Evolutionary conservation across 1,140 invertebrate species (phyloP).

Genomic region (Zaprionus tsacasi): DNA sequence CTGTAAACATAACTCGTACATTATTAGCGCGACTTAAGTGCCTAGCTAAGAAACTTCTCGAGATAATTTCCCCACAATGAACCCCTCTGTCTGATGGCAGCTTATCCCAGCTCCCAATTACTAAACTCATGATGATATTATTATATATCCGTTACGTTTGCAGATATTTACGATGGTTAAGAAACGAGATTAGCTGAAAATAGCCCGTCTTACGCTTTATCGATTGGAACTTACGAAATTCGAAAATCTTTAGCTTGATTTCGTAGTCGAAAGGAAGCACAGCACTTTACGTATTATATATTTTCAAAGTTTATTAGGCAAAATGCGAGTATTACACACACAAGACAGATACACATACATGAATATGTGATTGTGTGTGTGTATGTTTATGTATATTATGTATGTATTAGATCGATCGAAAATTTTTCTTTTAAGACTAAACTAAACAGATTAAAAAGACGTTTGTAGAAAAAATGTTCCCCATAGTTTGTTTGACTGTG

Average conservation of each 20-base stretch:
- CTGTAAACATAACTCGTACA: slow-evolving; percentile 7
- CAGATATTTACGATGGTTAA: slow-evolving; percentile 34
- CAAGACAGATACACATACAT: slow-evolving; percentile 15
- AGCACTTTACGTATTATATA: slow-evolving; percentile 27
- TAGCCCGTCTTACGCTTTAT: neutral
- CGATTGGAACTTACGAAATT: too few species aligned
- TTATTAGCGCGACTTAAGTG: slow-evolving; percentile 49
- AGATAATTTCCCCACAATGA: slow-evolving; percentile 16
- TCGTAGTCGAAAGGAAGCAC: slow-evolving; percentile 1
- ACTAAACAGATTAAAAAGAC: slow-evolving; percentile 53
- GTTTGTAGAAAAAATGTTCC: slow-evolving; percentile 36
- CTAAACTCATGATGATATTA: neutral
- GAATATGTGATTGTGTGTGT: slow-evolving; percentile 7
- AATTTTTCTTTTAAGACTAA: slow-evolving; percentile 47
- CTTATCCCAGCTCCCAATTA: neutral
- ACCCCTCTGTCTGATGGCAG: neutral
- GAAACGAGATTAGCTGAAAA: slow-evolving; percentile 11
- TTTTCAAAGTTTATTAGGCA: slow-evolving; percentile 65
- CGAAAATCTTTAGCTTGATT: too few species aligned
- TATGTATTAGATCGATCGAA: slow-evolving; percentile 43
- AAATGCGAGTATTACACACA: slow-evolving; percentile 48
- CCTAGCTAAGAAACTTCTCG: slow-evolving; percentile 29
- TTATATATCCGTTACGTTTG: slow-evolving; percentile 33
- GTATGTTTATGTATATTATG: slow-evolving; percentile 45
- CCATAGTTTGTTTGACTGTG: slow-evolving; percentile 21